Percentiles rank a stretch among this genome's conserved stretches.
Conservation (phyloP, 1,140 invertebrate species). For the Caenorhabditis remanei region DNA sequence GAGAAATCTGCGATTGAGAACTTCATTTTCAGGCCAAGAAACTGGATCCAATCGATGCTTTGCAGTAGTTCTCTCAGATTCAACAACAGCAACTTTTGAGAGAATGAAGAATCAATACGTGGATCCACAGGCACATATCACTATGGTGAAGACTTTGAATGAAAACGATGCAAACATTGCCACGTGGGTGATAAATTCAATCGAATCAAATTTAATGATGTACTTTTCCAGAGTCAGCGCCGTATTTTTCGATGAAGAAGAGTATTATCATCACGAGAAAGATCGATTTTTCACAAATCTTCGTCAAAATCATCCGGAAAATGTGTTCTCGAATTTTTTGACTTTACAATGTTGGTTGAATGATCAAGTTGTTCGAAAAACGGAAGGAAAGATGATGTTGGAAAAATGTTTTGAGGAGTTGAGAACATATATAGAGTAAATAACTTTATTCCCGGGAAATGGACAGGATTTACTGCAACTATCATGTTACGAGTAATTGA, state of each 20-base stretch:
- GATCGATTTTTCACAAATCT: conserved; percentile 21
- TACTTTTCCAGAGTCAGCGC: not conserved
- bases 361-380: conserved; percentile 35
- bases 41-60: not conserved
- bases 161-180: not conserved
- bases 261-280: not conserved
- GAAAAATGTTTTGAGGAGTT: conserved; percentile 21
- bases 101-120: not conserved
- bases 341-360: not conserved
- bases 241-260: not conserved
- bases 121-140: not conserved
- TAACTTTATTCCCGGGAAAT: too few species aligned
- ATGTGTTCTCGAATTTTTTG: not conserved
- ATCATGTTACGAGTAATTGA: not conserved
- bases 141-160: not conserved
- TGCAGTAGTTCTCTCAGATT: not conserved
- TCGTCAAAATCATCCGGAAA: not conserved
- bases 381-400: not conserved
- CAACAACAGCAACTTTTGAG: not conserved
- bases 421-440: not conserved
- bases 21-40: not conserved
- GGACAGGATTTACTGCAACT: too few species aligned
- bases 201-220: not conserved
- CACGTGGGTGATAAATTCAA: not conserved
- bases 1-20: not conserved